Evolutionary conservation across 2,797 vertebrate species (phyloP).

Genomic region (Saxicola maurus): DNA sequence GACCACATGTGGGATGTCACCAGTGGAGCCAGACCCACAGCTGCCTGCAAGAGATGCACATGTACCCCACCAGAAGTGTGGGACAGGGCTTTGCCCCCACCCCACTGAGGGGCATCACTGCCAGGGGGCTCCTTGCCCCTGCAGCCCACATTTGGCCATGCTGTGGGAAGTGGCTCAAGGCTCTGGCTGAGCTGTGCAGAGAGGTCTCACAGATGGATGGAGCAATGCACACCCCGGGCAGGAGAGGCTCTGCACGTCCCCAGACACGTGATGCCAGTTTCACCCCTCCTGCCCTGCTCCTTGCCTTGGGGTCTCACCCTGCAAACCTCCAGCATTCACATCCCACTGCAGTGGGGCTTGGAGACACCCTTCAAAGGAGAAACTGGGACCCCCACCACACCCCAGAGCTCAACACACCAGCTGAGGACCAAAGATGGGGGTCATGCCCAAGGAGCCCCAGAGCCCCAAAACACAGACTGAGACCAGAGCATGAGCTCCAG

Average conservation of each 20-base stretch:
- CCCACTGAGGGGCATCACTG: background rate
- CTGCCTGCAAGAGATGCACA: background rate
- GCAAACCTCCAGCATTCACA: rapidly evolving
- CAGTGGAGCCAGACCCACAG: background rate
- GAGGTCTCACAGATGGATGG: background rate
- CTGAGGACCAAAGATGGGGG: background rate
- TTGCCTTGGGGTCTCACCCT: background rate
- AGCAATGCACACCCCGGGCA: rapidly evolving
- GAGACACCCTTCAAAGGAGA: background rate
- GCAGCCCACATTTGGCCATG: background rate
- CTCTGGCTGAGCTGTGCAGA: background rate
- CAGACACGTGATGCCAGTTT: rapidly evolving
- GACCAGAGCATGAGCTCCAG: rapidly evolving
- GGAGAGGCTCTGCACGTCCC: background rate
- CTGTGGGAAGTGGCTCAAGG: background rate
- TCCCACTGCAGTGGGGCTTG: rapidly evolving
- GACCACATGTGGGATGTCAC: background rate
- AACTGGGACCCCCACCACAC: background rate
- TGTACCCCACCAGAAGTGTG: rapidly evolving
- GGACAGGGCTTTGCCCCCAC: background rate
- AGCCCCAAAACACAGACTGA: background rate
- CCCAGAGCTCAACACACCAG: background rate
- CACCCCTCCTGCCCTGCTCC: background rate
- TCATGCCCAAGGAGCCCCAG: background rate
- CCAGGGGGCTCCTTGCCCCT: background rate